Percentiles rank a stretch among this genome's conserved stretches.
Conservation (phyloP, 1,140 invertebrate genomes). For the Lepidurus arcticus region DNA sequence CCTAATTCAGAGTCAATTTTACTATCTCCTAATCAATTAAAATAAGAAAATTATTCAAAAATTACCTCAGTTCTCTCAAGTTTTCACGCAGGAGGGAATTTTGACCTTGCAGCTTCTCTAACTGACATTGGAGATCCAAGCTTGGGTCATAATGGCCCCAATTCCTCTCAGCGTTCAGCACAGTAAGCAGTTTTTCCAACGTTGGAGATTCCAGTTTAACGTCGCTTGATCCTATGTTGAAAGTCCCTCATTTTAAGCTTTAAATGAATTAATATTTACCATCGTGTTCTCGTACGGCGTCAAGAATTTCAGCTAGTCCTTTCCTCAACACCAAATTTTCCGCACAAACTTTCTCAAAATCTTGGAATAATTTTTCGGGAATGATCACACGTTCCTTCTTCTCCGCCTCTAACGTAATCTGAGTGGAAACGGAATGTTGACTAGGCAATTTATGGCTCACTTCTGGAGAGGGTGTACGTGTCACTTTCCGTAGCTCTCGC, state of each 20-base stretch:
- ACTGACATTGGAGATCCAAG: slow-evolving; percentile 61
- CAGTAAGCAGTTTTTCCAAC: slow-evolving; percentile 54
- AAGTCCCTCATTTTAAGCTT: not conserved
- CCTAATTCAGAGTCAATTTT: not conserved
- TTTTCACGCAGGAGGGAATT: slow-evolving; percentile 54
- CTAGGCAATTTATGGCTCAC: not conserved
- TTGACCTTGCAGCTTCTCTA: slow-evolving; percentile 55
- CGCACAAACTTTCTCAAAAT: slow-evolving; percentile 29
- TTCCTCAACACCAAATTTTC: slow-evolving; percentile 48
- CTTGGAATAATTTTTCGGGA: not conserved
- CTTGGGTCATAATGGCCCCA: slow-evolving; percentile 69
- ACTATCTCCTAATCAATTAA: not conserved
- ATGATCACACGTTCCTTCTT: not conserved
- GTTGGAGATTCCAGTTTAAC: slow-evolving; percentile 52
- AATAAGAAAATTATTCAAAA: not conserved
- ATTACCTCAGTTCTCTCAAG: slow-evolving; percentile 47
- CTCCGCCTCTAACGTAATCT: not conserved
- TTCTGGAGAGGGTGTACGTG: slow-evolving; percentile 26
- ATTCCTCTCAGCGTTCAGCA: slow-evolving; percentile 60
- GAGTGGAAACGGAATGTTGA: not conserved
- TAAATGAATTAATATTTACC: slow-evolving; percentile 42
- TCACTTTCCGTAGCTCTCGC: slow-evolving; percentile 25
- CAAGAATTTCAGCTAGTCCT: slow-evolving; percentile 61
- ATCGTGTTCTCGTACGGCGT: slow-evolving; percentile 54
- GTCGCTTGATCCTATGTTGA: slow-evolving; percentile 43